These are phyloP conservation scores for Bubo bubo DNA, from an alignment of 2,113 vertebrate species.

Conservation along the genomic window DNA sequence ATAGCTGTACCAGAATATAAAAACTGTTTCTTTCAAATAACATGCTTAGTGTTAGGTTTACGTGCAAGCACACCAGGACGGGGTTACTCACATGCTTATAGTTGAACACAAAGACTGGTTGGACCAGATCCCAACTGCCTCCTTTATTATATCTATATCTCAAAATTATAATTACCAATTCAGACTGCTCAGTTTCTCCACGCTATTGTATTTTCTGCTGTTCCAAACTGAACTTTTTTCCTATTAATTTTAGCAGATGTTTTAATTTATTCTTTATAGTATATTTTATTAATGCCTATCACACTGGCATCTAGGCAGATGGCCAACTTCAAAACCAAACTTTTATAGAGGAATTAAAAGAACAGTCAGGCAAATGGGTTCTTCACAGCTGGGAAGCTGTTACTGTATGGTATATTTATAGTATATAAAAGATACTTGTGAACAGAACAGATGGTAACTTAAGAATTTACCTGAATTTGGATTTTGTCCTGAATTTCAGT, in stretches of 20 bases:
- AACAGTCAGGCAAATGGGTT: slow-evolving; percentile 36
- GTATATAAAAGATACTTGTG: slow-evolving; percentile 47
- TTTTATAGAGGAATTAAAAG: slow-evolving; percentile 37
- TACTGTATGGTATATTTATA: slow-evolving; percentile 55
- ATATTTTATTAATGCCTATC: slow-evolving; percentile 13
- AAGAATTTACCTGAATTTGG: slow-evolving; percentile 56
- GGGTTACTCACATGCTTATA: background rate
- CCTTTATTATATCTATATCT: background rate
- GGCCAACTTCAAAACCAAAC: slow-evolving; percentile 31
- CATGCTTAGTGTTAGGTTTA: background rate
- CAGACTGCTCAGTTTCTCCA: background rate
- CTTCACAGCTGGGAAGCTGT: slow-evolving; percentile 59
- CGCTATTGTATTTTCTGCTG: background rate
- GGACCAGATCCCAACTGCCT: background rate
- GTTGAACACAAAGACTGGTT: background rate
- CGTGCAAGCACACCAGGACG: background rate
- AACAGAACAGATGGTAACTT: slow-evolving; percentile 47
- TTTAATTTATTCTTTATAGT: slow-evolving; percentile 29
- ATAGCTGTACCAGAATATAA: background rate
- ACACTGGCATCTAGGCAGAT: background rate
- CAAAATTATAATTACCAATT: background rate
- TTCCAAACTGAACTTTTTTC: background rate
- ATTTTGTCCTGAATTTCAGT: slow-evolving; percentile 32
- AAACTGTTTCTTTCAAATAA: background rate
- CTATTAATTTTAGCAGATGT: background rate